phyloP scores from a whole-genome alignment of 2,113 vertebrate genomes.

The Eolophus roseicapilla region DNA sequence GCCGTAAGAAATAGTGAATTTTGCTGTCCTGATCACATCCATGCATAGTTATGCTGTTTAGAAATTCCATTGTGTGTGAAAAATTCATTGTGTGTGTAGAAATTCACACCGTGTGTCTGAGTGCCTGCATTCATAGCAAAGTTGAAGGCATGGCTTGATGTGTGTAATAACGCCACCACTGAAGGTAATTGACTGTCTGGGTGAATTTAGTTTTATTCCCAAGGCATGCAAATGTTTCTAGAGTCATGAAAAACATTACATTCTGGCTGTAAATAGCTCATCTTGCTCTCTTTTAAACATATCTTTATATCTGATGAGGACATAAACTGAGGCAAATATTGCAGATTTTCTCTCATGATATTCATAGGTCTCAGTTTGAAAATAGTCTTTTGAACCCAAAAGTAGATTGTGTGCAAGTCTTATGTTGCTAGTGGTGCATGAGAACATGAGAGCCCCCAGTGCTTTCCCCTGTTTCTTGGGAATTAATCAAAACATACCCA shows the following conservation, averaged over 20 bases:
- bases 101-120: background rate
- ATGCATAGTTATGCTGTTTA: rapidly evolving
- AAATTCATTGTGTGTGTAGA: too few relatives aligned
- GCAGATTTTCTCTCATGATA: background rate
- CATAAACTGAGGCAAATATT: background rate
- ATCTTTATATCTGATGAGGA: background rate
- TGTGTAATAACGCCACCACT: background rate
- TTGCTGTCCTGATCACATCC: background rate
- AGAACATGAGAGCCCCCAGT: background rate
- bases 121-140: background rate
- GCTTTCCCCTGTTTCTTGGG: background rate
- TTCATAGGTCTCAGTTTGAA: background rate
- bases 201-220: background rate
- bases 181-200: background rate
- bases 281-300: background rate
- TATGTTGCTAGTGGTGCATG: background rate
- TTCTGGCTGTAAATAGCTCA: background rate
- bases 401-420: background rate
- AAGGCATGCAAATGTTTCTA: background rate
- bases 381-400: background rate
- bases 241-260: background rate
- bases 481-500: background rate
- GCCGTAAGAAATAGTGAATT: background rate
- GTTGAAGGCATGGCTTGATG: background rate
- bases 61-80: background rate